Evolutionary conservation across 2,888 invertebrate species (phyloP).

Genomic region (Brachypterus glaber): DNA sequence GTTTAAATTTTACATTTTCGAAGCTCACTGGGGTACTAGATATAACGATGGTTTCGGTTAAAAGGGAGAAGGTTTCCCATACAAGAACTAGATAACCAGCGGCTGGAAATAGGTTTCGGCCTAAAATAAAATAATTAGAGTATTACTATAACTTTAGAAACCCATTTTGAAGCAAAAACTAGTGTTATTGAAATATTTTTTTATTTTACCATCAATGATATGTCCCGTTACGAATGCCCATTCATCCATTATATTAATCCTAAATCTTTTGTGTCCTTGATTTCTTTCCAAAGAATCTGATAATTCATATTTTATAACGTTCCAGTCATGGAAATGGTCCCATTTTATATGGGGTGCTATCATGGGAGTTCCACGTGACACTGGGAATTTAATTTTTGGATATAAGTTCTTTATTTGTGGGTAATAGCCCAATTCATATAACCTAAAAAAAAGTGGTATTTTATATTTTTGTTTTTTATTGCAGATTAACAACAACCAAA

Average conservation of each 20-base stretch:
- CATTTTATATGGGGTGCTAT: conserved; percentile 70
- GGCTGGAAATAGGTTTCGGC: conserved; percentile 47
- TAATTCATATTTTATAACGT: conserved; percentile 48
- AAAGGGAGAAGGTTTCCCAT: conserved; percentile 47
- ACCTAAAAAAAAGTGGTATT: conserved; percentile 43
- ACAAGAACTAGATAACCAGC: conserved; percentile 45
- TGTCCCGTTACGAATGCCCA: conserved; percentile 70
- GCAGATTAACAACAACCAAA: no score
- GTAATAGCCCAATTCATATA: conserved; percentile 69
- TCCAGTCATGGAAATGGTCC: conserved; percentile 76
- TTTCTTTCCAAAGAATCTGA: conserved; percentile 10
- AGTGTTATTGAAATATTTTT: no score
- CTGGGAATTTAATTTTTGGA: conserved; percentile 68
- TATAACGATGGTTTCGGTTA: conserved; percentile 39
- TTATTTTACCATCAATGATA: conserved; percentile 70
- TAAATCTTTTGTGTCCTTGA: no score
- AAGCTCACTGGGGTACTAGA: conserved; percentile 46
- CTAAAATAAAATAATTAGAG: conserved; percentile 20
- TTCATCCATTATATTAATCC: conserved; percentile 53
- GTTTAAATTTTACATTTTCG: conserved; percentile 49
- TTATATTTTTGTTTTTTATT: no score
- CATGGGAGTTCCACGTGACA: conserved; percentile 49
- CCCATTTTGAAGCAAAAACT: no score
- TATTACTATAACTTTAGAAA: no score
- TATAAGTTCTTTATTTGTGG: conserved; percentile 68